These are phyloP conservation scores for Drosophila nigrodunni DNA, from an alignment of 1,140 invertebrate species.

Conservation along the genomic window DNA sequence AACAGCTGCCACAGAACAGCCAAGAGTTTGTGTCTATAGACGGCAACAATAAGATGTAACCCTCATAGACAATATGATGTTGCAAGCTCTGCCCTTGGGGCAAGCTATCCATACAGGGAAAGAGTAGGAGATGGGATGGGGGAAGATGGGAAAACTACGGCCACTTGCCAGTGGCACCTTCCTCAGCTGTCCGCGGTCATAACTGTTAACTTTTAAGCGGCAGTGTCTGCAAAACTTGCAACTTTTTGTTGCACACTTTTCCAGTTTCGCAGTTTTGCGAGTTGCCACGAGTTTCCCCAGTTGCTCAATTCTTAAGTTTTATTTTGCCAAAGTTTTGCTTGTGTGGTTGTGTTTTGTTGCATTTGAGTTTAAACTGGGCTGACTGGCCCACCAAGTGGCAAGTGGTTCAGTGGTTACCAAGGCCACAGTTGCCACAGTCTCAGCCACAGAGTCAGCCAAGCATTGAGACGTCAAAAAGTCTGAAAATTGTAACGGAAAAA, in stretches of 20 bases:
- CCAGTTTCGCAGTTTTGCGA: constrained; percentile 28
- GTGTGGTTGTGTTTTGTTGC: constrained; percentile 3
- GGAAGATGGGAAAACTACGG: background rate
- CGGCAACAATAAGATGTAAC: constrained; percentile 6
- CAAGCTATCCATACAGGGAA: background rate
- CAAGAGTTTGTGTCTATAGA: constrained; percentile 4
- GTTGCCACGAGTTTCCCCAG: constrained; percentile 21
- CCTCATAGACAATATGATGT: constrained; percentile 49
- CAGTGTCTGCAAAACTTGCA: constrained; percentile 31
- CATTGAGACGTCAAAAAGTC: constrained; percentile 46
- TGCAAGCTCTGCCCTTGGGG: constrained; percentile 2
- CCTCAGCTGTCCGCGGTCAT: constrained; percentile 44
- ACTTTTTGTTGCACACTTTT: constrained; percentile 37
- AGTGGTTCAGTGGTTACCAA: constrained; percentile 25
- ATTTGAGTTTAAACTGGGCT: constrained; percentile 36
- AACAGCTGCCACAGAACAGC: constrained; percentile 10
- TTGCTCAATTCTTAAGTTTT: constrained; percentile 22
- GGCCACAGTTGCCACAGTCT: constrained; percentile 5
- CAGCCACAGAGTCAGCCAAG: background rate
- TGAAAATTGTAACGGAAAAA: background rate
- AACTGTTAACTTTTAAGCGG: constrained; percentile 74
- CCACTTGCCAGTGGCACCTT: constrained; percentile 24
- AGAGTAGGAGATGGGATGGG: background rate
- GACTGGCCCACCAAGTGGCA: constrained; percentile 25
- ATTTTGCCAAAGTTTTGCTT: constrained; percentile 17